A percentile compares a stretch with the other conserved stretches of the same genome.
phyloP scores from a whole-genome alignment of 2,888 invertebrate species.

The Serrognathus titanus region DNA sequence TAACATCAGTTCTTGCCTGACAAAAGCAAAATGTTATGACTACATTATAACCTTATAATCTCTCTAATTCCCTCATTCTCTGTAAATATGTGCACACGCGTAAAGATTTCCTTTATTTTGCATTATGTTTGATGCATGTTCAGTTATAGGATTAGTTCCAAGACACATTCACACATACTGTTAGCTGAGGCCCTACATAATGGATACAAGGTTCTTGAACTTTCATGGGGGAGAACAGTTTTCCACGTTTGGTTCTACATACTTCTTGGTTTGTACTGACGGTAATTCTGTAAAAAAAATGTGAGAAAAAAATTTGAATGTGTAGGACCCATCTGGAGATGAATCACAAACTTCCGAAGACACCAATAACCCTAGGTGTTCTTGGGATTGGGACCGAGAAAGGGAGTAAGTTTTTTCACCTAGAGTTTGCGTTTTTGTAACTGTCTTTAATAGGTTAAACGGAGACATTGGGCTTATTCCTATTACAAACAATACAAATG shows the following conservation, averaged over 20 bases:
- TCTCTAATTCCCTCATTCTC: no score
- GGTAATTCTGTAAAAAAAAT: neutral
- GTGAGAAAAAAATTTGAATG: neutral
- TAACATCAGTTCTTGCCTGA: no score
- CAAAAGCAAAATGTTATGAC: no score
- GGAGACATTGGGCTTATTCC: constrained; percentile 49
- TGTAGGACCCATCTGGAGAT: constrained; percentile 9
- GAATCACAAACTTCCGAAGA: constrained; percentile 13
- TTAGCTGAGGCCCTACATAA: constrained; percentile 23
- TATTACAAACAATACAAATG: constrained; percentile 41
- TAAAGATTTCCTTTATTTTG: no score
- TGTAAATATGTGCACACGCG: no score
- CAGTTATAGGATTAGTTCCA: no score
- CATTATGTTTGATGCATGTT: no score
- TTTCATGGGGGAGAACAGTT: constrained; percentile 54
- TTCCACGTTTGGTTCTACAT: constrained; percentile 33
- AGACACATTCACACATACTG: no score
- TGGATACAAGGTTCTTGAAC: constrained; percentile 53
- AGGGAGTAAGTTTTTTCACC: constrained; percentile 42
- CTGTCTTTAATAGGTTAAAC: constrained; percentile 38
- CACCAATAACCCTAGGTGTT: constrained; percentile 14
- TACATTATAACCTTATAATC: no score
- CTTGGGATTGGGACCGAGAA: constrained; percentile 38
- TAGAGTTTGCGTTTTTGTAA: constrained; percentile 2
- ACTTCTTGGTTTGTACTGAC: constrained; percentile 24